These are phyloP conservation scores for Cheilosia soror DNA, from an alignment of 2,888 invertebrate genomes.

Conservation along the genomic window DNA sequence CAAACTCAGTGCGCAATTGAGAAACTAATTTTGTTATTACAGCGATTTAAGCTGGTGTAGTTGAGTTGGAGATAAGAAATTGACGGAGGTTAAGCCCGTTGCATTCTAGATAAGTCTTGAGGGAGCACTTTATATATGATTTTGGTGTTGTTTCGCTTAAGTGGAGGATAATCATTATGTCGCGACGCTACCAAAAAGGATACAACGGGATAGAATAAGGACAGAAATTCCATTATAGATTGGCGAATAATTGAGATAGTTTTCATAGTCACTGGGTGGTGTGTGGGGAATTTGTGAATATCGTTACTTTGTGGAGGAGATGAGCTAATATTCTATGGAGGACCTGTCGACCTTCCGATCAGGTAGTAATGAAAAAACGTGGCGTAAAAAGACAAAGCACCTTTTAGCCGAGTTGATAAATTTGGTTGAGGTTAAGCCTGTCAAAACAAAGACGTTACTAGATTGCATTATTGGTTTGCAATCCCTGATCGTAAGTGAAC, in stretches of 20 bases:
- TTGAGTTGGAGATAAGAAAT: conserved; percentile 64
- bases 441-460: too few species aligned
- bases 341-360: too few species aligned
- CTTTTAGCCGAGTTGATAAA: too few species aligned
- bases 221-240: conserved; percentile 27
- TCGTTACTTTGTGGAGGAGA: too few species aligned
- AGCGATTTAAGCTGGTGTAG: conserved; percentile 52
- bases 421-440: too few species aligned
- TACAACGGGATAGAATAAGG: conserved; percentile 5
- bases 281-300: not conserved
- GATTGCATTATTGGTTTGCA: too few species aligned
- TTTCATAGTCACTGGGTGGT: not conserved
- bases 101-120: conserved; percentile 48
- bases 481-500: too few species aligned
- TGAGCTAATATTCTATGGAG: too few species aligned
- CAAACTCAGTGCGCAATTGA: conserved; percentile 49
- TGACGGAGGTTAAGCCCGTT: conserved; percentile 37
- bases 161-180: conserved; percentile 43
- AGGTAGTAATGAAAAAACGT: too few species aligned
- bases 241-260: conserved; percentile 1
- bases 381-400: too few species aligned
- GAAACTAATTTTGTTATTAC: conserved; percentile 69
- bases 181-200: not conserved
- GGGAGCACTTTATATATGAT: conserved; percentile 40
- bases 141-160: conserved; percentile 42